phyloP scores from a whole-genome alignment of 2,888 invertebrate species.

The Drosophila putrida region DNA sequence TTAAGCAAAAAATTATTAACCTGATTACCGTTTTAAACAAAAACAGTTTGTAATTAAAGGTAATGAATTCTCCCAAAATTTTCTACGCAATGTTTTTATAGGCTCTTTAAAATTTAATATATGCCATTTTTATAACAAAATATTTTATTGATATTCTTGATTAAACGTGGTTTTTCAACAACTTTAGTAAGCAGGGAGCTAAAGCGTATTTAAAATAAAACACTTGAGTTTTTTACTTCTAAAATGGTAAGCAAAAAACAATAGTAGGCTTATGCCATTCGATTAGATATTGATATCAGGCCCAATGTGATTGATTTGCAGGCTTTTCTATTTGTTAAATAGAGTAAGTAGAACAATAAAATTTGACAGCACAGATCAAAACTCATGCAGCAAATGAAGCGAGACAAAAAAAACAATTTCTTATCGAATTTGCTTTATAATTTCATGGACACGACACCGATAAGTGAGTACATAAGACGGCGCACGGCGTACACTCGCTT shows the following conservation, averaged over 20 bases:
- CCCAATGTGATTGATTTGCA: constrained; percentile 68
- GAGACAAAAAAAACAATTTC: constrained; percentile 31
- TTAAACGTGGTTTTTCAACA: background rate
- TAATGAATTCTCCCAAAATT: no score
- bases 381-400: constrained; percentile 4
- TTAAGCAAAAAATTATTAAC: no score
- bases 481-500: constrained; percentile 19
- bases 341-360: constrained; percentile 23
- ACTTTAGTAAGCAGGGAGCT: background rate
- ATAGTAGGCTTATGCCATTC: constrained; percentile 54
- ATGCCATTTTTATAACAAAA: background rate
- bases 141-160: background rate
- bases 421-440: constrained; percentile 60
- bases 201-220: constrained; percentile 10
- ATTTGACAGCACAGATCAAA: constrained; percentile 50
- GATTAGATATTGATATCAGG: constrained; percentile 75
- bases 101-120: no score
- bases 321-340: constrained; percentile 33
- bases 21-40: no score
- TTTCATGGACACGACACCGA: constrained; percentile 59
- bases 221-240: constrained; percentile 16
- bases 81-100: no score
- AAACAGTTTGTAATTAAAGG: no score
- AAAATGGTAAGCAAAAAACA: constrained; percentile 2
- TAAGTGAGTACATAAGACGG: constrained; percentile 28